These are phyloP conservation scores for Leucopsar rothschildi DNA, from an alignment of 2,113 vertebrate species.

Conservation along the genomic window DNA sequence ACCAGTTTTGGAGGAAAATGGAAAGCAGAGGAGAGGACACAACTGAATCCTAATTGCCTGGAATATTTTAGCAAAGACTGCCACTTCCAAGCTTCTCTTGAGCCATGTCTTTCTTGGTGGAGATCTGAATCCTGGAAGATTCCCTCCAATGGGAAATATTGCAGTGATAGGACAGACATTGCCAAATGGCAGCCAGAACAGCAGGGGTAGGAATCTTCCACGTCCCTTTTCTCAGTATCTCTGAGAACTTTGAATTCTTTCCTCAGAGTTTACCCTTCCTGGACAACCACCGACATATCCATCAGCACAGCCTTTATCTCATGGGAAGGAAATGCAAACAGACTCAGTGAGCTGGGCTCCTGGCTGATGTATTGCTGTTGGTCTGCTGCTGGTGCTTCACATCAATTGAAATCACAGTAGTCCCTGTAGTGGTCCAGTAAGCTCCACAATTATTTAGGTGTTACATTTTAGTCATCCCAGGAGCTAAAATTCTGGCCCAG, in stretches of 20 bases:
- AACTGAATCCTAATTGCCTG: not conserved
- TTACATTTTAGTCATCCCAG: not conserved
- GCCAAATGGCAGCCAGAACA: not conserved
- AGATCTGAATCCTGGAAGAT: not conserved
- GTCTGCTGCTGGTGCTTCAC: not conserved
- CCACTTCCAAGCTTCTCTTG: not conserved
- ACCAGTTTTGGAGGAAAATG: not conserved
- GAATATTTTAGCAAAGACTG: not conserved
- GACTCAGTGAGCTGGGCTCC: rapidly evolving
- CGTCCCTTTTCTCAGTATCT: not conserved
- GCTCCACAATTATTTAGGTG: not conserved
- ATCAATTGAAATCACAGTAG: not conserved
- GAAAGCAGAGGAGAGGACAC: not conserved
- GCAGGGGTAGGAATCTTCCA: not conserved
- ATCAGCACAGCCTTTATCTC: not conserved
- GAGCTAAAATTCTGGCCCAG: not conserved
- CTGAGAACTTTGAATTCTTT: not conserved
- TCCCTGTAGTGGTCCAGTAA: rapidly evolving
- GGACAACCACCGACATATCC: not conserved
- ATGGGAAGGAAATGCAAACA: not conserved
- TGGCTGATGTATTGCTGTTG: not conserved
- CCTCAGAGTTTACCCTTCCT: not conserved
- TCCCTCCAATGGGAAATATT: not conserved
- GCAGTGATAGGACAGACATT: not conserved
- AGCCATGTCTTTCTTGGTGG: not conserved